Evolutionary conservation across 2,113 vertebrate genomes (phyloP), one percentile per base, ranked within the genome.

Genomic region (Trinectes maculatus): DNA sequence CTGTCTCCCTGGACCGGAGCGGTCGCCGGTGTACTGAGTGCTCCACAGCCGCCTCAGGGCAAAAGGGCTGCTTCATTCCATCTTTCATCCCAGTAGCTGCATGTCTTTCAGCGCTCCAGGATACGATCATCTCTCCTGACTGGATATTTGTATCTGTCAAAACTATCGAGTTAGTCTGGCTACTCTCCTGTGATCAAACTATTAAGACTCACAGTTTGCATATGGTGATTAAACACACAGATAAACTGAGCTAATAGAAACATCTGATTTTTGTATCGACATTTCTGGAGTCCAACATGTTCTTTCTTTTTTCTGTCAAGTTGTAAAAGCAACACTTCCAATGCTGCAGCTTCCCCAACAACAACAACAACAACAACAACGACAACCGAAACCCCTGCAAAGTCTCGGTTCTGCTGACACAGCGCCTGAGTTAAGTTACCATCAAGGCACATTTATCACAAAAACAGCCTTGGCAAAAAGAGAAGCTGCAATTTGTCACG

Each of bases 381-480:
- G n/a, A 11, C 19, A 1, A 62, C 28, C 1, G 21, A 58, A 73
- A 44, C 6, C 39, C n/a, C 43, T 31, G 52, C 31, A 65, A 77
- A 73, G 49, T 47, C 49, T 24, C 7, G 39, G 53, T 72, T 72
- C 42, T 82, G 85, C 71, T n/a, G 48, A 84, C 39, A 7, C 15
- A 9, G 80, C 80, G 65, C 68, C 85, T 82, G 54, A 31, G 26
- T 39, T 43, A 76, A 71, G 33, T 63, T 63, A 74, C 54, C 62
- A 79, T 74, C 62, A 57, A 72, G 66, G 46, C 40, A 75, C 82
- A 89, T 86, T 82, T 42, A 86, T 88, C 86, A 86, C 73, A 54
- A 46, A 74, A 79, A 78, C 40, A 57, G 77, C 67, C 68, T 71
- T 70, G 77, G 78, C 77, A 74, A 69, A 1, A 13, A 24, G 13